phyloP scores from a whole-genome alignment of 23 tunicate genomes.

The Phallusia fumigata region DNA sequence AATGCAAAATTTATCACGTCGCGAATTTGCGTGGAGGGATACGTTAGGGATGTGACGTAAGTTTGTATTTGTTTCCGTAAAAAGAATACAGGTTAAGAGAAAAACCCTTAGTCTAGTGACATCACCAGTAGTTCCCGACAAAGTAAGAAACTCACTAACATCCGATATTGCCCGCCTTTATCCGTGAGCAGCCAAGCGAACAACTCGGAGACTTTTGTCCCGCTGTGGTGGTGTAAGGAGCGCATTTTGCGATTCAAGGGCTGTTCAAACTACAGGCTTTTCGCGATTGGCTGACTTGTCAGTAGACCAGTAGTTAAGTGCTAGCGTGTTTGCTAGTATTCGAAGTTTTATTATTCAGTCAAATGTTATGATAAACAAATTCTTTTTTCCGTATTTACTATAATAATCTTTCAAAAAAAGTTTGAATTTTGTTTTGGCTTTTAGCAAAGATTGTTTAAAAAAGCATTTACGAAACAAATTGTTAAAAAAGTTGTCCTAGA shows the following conservation, averaged over 20 bases:
- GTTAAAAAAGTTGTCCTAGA: background rate
- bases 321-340: no score
- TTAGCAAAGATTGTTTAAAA: background rate
- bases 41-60: no score
- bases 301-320: no score
- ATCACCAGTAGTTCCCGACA: background rate
- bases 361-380: no score
- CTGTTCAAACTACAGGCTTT: background rate
- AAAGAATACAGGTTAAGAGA: no score
- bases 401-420: no score
- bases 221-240: background rate
- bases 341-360: no score
- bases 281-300: background rate
- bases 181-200: slow-evolving; percentile 10
- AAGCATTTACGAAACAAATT: background rate
- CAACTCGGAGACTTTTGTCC: slow-evolving; percentile 2
- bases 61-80: no score
- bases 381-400: no score
- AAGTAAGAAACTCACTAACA: background rate
- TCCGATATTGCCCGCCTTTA: background rate
- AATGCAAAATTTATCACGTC: no score
- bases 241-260: background rate
- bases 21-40: no score
- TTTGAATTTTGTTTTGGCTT: no score
- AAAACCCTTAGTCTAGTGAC: background rate